These are phyloP conservation scores for Drosophila kokeensis DNA, from an alignment of 2,888 invertebrate species.

Conservation along the genomic window DNA sequence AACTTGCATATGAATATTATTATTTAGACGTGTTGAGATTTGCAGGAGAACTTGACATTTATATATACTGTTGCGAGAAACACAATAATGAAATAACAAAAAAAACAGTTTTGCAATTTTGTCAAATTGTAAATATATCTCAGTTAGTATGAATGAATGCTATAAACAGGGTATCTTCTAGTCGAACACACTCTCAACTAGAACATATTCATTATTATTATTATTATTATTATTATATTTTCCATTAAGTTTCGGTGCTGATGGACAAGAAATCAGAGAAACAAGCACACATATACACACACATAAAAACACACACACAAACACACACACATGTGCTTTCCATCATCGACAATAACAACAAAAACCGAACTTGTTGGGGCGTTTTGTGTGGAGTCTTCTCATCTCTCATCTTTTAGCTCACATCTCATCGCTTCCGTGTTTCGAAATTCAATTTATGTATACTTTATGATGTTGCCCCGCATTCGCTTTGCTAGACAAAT, in stretches of 20 bases:
- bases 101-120: not conserved
- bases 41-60: not conserved
- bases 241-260: constrained; percentile 40
- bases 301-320: constrained; percentile 8
- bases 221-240: constrained; percentile 32
- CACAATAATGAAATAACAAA: not conserved
- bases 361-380: constrained; percentile 52
- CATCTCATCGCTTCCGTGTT: constrained; percentile 70
- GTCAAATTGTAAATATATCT: not conserved
- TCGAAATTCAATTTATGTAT: constrained; percentile 79
- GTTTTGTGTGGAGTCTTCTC: constrained; percentile 29
- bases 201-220: constrained; percentile 12
- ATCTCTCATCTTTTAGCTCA: constrained; percentile 33
- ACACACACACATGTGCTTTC: constrained; percentile 26
- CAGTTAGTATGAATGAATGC: not conserved
- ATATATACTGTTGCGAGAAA: not conserved
- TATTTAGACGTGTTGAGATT: not conserved
- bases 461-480: constrained; percentile 65
- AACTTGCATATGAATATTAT: not conserved
- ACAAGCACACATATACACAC: constrained; percentile 8
- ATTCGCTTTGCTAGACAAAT: constrained; percentile 48
- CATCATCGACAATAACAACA: constrained; percentile 44
- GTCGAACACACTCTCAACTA: not conserved
- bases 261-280: constrained; percentile 38
- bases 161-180: not conserved